Percentiles rank a stretch among this genome's conserved stretches.
These are phyloP conservation scores for Chaetura pelagica DNA, from an alignment of 2,113 vertebrate genomes.

Conservation along the genomic window DNA sequence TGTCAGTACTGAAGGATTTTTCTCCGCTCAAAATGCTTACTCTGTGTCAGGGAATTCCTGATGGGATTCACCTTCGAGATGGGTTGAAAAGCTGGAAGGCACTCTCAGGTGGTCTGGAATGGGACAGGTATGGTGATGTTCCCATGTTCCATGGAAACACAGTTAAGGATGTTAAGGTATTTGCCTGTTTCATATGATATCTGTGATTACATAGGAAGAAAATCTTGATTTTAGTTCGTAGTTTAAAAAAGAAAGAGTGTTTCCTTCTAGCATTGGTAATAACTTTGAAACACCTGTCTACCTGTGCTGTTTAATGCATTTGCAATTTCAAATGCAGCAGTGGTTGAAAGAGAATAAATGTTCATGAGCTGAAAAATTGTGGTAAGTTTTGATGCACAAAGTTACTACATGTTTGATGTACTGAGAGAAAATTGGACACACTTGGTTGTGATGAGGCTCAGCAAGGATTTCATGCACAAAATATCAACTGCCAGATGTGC, in stretches of 20 bases:
- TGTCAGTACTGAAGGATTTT: neutral
- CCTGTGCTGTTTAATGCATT: neutral
- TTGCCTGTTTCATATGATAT: neutral
- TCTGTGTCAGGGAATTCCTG: neutral
- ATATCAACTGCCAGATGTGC: slow-evolving; percentile 18
- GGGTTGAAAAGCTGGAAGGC: neutral
- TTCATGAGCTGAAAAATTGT: neutral
- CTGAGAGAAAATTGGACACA: neutral
- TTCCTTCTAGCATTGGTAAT: neutral
- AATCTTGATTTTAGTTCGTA: neutral
- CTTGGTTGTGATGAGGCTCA: neutral
- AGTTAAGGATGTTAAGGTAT: neutral
- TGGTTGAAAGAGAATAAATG: neutral
- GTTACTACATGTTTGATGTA: neutral
- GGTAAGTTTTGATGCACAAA: neutral
- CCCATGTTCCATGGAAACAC: neutral
- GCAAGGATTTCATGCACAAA: slow-evolving; percentile 6
- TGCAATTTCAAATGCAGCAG: neutral
- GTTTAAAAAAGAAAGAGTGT: neutral
- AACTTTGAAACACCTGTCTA: neutral
- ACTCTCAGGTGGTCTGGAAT: neutral
- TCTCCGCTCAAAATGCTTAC: neutral
- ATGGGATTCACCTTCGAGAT: neutral
- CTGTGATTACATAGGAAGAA: neutral
- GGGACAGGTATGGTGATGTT: neutral